Evolutionary conservation across 2,113 vertebrate genomes (phyloP), one percentile per base, ranked within the genome.

Genomic region (Toxotes chatareus): DNA sequence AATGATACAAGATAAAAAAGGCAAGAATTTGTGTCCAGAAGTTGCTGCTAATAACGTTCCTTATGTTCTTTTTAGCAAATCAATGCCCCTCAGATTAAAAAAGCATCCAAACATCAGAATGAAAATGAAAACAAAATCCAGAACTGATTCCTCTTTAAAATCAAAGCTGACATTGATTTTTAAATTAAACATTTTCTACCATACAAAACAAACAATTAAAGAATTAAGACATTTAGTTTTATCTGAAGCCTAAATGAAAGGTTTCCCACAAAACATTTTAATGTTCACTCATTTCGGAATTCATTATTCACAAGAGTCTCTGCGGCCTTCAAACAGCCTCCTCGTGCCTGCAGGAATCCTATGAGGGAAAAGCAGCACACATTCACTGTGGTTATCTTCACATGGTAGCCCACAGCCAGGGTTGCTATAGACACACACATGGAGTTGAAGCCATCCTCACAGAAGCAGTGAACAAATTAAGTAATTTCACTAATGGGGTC

Each of bases 281-380:
- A 95, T 94, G 94, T 93, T 95, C 90, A 95, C 93, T 91, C 72
- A 92, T 93, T 91, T 79, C 36, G 62, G 31, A 83, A 55, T 59
- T 62, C 55, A 68, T 84, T 61, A 82, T 62, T 76, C 40, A 42
- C 32, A 31, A 60, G 83, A 85, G 67, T 79, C 63, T 31, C 40
- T 3, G 75, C 19, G 67, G 83, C 76, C 60, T 73, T 83, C 53
- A 84, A 38, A 64, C 55, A 72, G 79, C 83, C 67, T 86, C 87
- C 87, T 86, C 74, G 68, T 80, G 84, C 63, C 66, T 89, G 88
- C 88, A 87, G 86, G 87, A 87, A 88, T 88, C 87, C 89, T 86
- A 83, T 72, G 69, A 85, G 65, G 74, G 34, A 80, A 82, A 75
- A 87, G 84, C 67, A 76, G 56, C 69, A 85, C 59, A 56, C 84